phyloP scores from a whole-genome alignment of 2,888 invertebrate species.

The Urechis unicinctus region DNA sequence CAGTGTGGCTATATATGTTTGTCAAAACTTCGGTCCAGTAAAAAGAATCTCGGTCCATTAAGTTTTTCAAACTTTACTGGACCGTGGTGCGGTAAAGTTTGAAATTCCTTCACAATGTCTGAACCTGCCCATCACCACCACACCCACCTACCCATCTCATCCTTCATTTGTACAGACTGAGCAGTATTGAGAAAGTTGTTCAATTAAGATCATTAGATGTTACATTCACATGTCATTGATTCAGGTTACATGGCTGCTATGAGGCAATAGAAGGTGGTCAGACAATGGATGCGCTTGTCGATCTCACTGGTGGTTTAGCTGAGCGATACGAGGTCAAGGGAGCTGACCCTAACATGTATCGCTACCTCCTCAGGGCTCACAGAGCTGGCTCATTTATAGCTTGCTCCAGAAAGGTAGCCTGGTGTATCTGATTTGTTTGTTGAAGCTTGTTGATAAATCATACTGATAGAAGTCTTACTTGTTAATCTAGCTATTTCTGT shows the following conservation, averaged over 20 bases:
- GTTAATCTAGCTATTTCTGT: no score
- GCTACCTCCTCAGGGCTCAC: constrained; percentile 42
- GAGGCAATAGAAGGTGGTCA: constrained; percentile 53
- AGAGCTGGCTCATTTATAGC: constrained; percentile 51
- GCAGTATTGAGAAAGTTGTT: not conserved
- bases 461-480: no score
- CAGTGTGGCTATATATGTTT: no score
- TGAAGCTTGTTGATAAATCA: no score
- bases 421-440: not conserved
- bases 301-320: constrained; percentile 53
- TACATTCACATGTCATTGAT: not conserved
- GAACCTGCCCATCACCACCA: no score
- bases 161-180: no score
- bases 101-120: no score
- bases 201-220: not conserved
- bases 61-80: no score
- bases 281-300: constrained; percentile 53
- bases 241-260: constrained; percentile 52
- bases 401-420: constrained; percentile 49
- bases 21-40: no score
- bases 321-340: constrained; percentile 49
- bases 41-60: no score
- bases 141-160: no score
- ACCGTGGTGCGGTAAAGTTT: no score
- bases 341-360: constrained; percentile 43